phyloP scores from a whole-genome alignment of 2,113 vertebrate genomes.

The Pandion haliaetus region DNA sequence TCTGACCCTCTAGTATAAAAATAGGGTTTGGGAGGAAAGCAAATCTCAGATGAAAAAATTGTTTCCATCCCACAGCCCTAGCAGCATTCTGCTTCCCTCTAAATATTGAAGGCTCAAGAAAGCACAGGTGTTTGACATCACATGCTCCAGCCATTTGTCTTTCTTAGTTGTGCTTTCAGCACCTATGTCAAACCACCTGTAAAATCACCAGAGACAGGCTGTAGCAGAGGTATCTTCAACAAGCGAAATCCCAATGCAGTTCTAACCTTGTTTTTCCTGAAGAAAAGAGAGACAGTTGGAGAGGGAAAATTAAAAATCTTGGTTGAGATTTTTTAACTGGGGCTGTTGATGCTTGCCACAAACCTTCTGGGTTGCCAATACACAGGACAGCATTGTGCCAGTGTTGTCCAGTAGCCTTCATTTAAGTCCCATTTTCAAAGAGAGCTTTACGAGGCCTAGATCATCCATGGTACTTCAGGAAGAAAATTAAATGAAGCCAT shows the following conservation, averaged over 20 bases:
- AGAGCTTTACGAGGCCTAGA: background rate
- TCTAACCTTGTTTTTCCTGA: background rate
- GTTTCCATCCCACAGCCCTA: background rate
- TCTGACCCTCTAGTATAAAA: background rate
- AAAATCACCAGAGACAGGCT: background rate
- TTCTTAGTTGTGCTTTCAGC: background rate
- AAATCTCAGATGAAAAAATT: background rate
- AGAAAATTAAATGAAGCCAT: background rate
- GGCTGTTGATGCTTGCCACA: background rate
- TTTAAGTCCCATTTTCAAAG: background rate
- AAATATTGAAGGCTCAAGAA: background rate
- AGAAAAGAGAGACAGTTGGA: background rate
- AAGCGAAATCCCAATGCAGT: background rate
- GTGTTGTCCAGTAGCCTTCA: background rate
- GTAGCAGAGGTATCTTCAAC: background rate
- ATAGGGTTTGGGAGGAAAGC: background rate
- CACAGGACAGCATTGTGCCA: background rate
- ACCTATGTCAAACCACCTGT: background rate
- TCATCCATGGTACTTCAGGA: background rate
- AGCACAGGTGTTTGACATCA: background rate
- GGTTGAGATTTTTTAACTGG: background rate
- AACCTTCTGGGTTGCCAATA: background rate
- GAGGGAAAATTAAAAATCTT: background rate
- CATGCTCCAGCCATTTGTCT: background rate
- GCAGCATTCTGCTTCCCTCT: background rate